Base-by-base conservation (phyloP, 2,113 vertebrate species). In the Platichthys flesus region DNA sequence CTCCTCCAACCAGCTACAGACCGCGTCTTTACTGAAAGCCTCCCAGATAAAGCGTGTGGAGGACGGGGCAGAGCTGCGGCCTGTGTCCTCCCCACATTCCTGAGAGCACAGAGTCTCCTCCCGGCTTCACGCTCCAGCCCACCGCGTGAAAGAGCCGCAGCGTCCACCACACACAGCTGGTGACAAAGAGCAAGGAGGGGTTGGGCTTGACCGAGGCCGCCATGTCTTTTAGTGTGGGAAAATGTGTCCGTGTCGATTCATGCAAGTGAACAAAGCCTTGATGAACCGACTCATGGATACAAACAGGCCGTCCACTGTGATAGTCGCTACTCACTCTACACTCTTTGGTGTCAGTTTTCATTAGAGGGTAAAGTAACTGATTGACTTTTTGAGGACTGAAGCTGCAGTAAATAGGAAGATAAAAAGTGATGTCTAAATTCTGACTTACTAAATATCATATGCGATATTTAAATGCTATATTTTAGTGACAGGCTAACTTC, bases 81-180 rank as follows among this genome's bases (percentile, higher is more conserved):
- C 71, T 76, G 49, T 61, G 49, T 18, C 47, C 71, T 76, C 56
- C 75, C 63, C 28, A 72, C 90, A 91, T 90, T 91, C 91, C 91
- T 87, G 70, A 71, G 60, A 8, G 16, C 24, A 57, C 21, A 59
- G 65, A 83, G 59, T 35, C 79, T 61, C 83, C 68, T 51, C 69
- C 68, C 52, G 5, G 14, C 71, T 89, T 92, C 81, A 91, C 67
- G 81, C 84, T 89, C 76, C 78, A 90, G 63, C 66, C 79, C 45
- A 83, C 72, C 6, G 12, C 77, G 83, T 91, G 68, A 91, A 89
- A 91, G 89, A 21, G 42, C 18, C 21, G 54, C 20, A 6, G 37
- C 57, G 24, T 79, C 57, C 68, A 63, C 23, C 63, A 40, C 28
- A 13, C 66, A 74, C 89, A 88, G 87, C 87, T 88, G 83, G 74